Evolutionary conservation across 2,113 vertebrate genomes (phyloP).

Genomic region (Oxyura jamaicensis): DNA sequence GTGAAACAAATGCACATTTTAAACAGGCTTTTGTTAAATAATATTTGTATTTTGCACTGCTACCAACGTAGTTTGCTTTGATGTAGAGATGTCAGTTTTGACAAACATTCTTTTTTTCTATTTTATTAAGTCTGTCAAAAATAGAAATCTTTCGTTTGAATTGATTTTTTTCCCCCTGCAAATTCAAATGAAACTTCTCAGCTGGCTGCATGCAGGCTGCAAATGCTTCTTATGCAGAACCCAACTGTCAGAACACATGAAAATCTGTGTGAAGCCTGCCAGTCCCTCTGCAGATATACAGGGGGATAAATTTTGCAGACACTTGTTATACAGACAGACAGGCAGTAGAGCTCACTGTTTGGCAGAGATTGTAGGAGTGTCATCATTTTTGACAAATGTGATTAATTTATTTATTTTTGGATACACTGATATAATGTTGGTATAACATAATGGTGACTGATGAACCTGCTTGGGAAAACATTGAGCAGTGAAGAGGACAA

Average conservation of each 20-base stretch:
- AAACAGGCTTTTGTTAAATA: background rate
- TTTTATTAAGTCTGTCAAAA: background rate
- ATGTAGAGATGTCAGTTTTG: background rate
- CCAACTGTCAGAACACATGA: background rate
- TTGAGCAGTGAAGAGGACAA: background rate
- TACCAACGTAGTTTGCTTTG: background rate
- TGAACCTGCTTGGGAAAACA: background rate
- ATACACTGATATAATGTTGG: background rate
- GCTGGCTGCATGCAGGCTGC: background rate
- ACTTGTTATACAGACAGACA: background rate
- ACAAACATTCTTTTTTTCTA: background rate
- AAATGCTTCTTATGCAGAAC: background rate
- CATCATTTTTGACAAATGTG: background rate
- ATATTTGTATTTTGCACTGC: background rate
- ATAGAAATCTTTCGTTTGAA: background rate
- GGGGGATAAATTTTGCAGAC: background rate
- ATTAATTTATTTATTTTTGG: background rate
- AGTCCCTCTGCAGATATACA: background rate
- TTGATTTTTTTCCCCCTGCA: background rate
- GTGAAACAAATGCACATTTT: background rate
- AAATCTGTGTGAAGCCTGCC: conserved; percentile 4
- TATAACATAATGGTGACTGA: background rate
- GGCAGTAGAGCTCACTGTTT: background rate
- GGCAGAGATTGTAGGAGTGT: background rate
- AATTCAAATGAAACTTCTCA: conserved; percentile 10